Evolutionary conservation across 1,140 invertebrate genomes (phyloP).

Genomic region (Vanessa tameamea): DNA sequence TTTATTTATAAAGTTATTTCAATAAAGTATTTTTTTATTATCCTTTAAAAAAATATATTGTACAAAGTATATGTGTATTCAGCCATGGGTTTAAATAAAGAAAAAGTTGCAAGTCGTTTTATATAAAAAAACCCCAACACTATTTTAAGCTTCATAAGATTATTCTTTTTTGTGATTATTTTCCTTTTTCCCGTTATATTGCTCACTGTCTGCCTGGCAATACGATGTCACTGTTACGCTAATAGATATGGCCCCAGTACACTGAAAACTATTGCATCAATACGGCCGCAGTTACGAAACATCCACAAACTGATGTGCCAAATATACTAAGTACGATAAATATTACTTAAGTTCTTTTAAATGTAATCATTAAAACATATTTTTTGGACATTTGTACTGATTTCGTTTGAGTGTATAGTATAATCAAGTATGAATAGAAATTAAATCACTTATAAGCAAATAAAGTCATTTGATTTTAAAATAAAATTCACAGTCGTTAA

Average conservation of each 20-base stretch:
- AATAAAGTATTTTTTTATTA: too few relatives aligned
- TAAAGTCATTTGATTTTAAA: not conserved
- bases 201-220: not conserved
- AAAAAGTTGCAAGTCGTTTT: too few relatives aligned
- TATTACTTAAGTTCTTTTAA: not conserved
- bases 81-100: too few relatives aligned
- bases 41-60: too few relatives aligned
- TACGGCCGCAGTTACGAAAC: conserved; percentile 4
- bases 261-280: conserved; percentile 10
- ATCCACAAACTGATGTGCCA: not conserved
- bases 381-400: too few relatives aligned
- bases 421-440: not conserved
- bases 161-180: too few relatives aligned
- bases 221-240: conserved; percentile 5
- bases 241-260: conserved; percentile 4
- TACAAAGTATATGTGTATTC: too few relatives aligned
- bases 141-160: too few relatives aligned
- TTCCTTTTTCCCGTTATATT: too few relatives aligned
- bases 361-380: not conserved
- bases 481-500: not conserved
- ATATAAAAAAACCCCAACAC: too few relatives aligned
- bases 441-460: not conserved
- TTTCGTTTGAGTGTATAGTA: too few relatives aligned
- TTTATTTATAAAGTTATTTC: too few relatives aligned
- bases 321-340: conserved; percentile 12